These are phyloP conservation scores for Listronotus bonariensis DNA, from an alignment of 1,140 invertebrate genomes.

Conservation along the genomic window DNA sequence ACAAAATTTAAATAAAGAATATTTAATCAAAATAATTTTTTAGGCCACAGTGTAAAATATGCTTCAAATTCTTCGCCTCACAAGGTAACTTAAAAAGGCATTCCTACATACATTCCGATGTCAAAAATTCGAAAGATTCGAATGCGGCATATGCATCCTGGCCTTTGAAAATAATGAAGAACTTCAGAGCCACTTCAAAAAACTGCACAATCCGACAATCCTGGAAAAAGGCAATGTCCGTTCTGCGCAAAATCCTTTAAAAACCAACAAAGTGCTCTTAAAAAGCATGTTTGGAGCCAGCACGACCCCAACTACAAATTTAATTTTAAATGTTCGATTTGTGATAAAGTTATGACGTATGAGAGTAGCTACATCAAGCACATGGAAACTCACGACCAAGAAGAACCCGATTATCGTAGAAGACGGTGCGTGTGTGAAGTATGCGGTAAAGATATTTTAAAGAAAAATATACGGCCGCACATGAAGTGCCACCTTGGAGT, in stretches of 20 bases:
- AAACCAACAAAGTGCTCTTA: constrained; percentile 29
- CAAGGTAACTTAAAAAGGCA: constrained; percentile 27
- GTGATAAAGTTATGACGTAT: constrained; percentile 47
- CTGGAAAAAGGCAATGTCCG: constrained; percentile 21
- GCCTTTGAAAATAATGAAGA: constrained; percentile 24
- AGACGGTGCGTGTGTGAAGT: constrained; percentile 37
- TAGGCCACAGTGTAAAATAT: constrained; percentile 32
- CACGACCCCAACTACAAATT: constrained; percentile 36
- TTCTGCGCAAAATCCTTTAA: constrained; percentile 36
- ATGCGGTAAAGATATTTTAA: constrained; percentile 40
- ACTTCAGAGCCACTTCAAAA: constrained; percentile 34
- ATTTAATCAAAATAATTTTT: constrained; percentile 5
- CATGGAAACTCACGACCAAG: constrained; percentile 35
- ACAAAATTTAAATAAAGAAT: too few relatives aligned
- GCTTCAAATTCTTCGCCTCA: constrained; percentile 24
- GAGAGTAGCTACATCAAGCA: constrained; percentile 33
- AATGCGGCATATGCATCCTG: constrained; percentile 32
- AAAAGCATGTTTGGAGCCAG: constrained; percentile 37
- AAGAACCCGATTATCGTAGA: constrained; percentile 23
- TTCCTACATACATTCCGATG: constrained; percentile 20
- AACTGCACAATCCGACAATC: constrained; percentile 22
- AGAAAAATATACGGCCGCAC: constrained; percentile 53
- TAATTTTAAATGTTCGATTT: constrained; percentile 43
- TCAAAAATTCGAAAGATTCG: constrained; percentile 21
- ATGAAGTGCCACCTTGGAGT: constrained; percentile 72